Conservation (phyloP, 2,113 vertebrate species). For the Oxyura jamaicensis region DNA sequence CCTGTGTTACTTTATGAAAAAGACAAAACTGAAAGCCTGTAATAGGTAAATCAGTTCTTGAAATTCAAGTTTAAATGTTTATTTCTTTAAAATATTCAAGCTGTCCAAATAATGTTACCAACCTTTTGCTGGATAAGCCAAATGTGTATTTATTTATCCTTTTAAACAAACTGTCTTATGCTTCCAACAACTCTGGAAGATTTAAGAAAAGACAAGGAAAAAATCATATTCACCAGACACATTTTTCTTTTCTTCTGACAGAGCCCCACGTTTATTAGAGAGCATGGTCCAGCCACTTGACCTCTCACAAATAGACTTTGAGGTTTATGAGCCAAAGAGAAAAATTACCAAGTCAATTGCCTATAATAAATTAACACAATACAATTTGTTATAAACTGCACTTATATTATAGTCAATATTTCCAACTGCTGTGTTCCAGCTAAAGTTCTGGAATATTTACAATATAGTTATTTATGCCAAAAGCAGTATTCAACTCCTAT, state of each 20-base stretch:
- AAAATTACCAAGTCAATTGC: constrained; percentile 57
- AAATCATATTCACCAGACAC: background rate
- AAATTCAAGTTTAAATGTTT: background rate
- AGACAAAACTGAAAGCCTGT: background rate
- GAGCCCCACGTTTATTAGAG: constrained; percentile 43
- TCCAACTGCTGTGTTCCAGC: background rate
- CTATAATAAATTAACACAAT: constrained; percentile 67
- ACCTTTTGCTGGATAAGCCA: background rate
- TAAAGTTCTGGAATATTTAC: background rate
- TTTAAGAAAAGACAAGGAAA: background rate
- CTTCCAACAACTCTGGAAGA: background rate
- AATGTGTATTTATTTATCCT: background rate
- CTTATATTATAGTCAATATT: constrained; percentile 31
- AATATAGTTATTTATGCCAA: background rate
- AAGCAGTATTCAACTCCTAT: background rate
- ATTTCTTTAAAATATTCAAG: background rate
- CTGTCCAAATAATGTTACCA: background rate
- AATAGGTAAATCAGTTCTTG: background rate
- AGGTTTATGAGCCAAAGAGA: constrained; percentile 56
- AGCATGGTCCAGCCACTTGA: background rate
- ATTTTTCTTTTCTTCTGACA: background rate
- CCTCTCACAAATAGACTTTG: constrained; percentile 36
- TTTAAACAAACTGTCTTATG: background rate
- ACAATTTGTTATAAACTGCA: constrained; percentile 51
- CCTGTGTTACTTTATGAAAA: background rate